phyloP scores from a whole-genome alignment of 1,140 invertebrate species.

The Calephelis virginiensis region DNA sequence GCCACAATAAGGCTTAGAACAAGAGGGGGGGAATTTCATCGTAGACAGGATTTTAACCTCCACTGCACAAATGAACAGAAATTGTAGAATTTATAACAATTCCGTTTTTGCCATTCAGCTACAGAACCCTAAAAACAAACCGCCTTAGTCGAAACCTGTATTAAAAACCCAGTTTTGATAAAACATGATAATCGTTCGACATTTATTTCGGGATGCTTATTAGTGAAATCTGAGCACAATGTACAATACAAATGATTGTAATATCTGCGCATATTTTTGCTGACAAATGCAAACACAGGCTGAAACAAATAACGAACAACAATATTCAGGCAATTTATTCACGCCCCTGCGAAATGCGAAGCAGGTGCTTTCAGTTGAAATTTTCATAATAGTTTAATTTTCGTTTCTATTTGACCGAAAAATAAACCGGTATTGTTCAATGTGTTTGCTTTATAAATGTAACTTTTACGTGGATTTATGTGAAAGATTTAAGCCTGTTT shows the following conservation, averaged over 20 bases:
- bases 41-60: too few relatives aligned
- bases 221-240: constrained; percentile 6
- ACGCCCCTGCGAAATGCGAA: constrained; percentile 19
- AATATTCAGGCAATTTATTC: constrained; percentile 27
- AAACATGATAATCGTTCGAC: too few relatives aligned
- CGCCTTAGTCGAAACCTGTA: too few relatives aligned
- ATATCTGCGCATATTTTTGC: constrained; percentile 22
- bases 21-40: too few relatives aligned
- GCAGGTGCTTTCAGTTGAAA: constrained; percentile 25
- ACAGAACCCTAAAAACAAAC: too few relatives aligned
- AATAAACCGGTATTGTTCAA: constrained; percentile 21
- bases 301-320: constrained; percentile 26
- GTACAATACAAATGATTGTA: constrained; percentile 17
- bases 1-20: too few relatives aligned
- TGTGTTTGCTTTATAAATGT: constrained; percentile 9
- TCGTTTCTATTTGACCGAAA: constrained; percentile 25
- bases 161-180: too few relatives aligned
- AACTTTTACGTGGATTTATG: background rate
- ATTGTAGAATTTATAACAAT: too few relatives aligned
- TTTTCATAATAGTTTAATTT: constrained; percentile 31
- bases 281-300: constrained; percentile 26
- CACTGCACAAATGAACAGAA: too few relatives aligned
- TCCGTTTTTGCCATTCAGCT: too few relatives aligned
- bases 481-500: too few relatives aligned
- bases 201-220: background rate